Conservation (phyloP, 2,888 invertebrate genomes). For the Heliconius ismenius region DNA sequence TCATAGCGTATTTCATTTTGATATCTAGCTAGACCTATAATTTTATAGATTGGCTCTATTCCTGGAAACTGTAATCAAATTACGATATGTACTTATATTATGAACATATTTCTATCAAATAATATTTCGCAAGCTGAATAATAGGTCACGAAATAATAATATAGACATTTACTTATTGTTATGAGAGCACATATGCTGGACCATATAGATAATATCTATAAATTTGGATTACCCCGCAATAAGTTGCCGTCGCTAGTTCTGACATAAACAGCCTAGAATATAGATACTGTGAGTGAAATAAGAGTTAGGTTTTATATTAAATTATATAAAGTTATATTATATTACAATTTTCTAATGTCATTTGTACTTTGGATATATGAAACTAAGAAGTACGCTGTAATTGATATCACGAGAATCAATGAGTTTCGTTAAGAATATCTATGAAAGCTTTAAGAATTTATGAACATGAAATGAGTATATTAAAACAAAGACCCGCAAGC, state of each 20-base stretch:
- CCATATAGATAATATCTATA: slow-evolving; percentile 39
- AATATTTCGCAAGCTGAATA: slow-evolving; percentile 7
- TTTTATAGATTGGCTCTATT: background rate
- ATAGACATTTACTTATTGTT: slow-evolving; percentile 18
- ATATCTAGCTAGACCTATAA: background rate
- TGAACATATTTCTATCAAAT: slow-evolving; percentile 12
- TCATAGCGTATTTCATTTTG: background rate
- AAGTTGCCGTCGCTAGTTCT: slow-evolving; percentile 42
- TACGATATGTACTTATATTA: background rate
- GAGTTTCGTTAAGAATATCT: no score
- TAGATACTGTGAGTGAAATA: background rate
- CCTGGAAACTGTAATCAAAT: background rate
- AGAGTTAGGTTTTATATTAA: background rate
- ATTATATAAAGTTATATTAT: background rate
- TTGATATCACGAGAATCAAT: background rate
- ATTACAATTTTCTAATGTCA: no score
- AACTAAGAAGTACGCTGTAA: background rate
- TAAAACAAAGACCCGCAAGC: background rate
- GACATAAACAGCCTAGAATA: slow-evolving; percentile 35
- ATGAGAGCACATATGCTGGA: background rate
- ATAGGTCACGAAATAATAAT: slow-evolving; percentile 1
- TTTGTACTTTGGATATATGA: background rate
- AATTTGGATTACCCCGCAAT: slow-evolving; percentile 48
- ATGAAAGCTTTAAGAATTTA: no score
- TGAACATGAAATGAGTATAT: background rate